phyloP scores from a whole-genome alignment of 2,113 vertebrate species.

The Rhadina sibilatrix region DNA sequence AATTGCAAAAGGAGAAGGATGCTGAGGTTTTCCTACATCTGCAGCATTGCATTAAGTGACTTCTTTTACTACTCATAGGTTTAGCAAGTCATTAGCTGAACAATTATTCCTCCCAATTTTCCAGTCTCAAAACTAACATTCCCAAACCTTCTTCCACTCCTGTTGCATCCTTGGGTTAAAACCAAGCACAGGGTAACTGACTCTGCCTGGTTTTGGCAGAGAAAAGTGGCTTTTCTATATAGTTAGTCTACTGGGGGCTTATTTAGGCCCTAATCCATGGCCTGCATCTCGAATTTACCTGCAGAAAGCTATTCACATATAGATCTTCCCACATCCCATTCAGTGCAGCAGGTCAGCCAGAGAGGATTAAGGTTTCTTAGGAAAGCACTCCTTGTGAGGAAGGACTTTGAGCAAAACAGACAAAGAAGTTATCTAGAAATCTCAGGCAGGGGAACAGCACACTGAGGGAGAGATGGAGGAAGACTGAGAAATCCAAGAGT shows the following conservation, averaged over 20 bases:
- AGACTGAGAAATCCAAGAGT: neutral
- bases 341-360: neutral
- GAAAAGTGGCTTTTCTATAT: neutral
- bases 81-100: neutral
- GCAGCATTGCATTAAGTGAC: neutral
- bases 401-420: neutral
- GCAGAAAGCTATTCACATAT: neutral
- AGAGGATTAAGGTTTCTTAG: neutral
- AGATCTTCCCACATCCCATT: neutral
- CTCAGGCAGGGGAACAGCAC: neutral
- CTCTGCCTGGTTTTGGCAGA: neutral
- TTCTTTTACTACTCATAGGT: neutral
- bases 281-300: neutral
- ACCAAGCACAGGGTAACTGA: neutral
- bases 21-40: neutral
- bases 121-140: neutral
- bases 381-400: neutral
- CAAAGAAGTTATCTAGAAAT: neutral
- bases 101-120: neutral
- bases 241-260: neutral
- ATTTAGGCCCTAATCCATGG: neutral
- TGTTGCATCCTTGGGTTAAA: neutral
- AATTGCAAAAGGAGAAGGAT: neutral
- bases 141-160: neutral
- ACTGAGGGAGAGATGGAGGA: neutral